Base-by-base conservation (phyloP, 1,140 invertebrate species). In the Cherax destructor region DNA sequence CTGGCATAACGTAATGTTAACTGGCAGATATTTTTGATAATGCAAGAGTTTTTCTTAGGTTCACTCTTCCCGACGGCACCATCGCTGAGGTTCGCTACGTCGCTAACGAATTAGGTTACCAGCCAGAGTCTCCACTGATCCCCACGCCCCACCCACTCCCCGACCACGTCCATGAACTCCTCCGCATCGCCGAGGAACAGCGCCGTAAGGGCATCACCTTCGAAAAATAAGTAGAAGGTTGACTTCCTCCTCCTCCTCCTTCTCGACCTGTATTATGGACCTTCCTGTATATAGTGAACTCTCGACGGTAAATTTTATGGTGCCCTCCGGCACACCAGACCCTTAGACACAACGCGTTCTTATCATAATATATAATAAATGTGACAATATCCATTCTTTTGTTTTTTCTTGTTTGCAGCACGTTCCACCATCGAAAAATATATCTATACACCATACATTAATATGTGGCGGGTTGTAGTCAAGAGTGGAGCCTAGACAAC, bases 61-160 rank as follows among this genome's bases (percentile, higher is more conserved):
- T 91, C 78, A 21, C 52, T 13, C 74, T 74, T 24, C 56, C 56
- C 3, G 72, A 83, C 49, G 92, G 92, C 65, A 83, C 30, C 41
- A 7, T 65, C 13, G 79, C 83, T 30, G 47, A n/a, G 18, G 76
- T 83, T 30, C 18, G 50, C 30, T 88, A 18, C 92, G 74, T 96
- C 41, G 97, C 97, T 92, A 97, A 98, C 94, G 97, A 97, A 94
- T 96, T 96, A 93, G 97, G 97, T 47, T 83, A 47, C 81, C 59
- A 47, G 9, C 59, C 69, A 4, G 10, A 30, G 11, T 83, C 81
- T n/a, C 6, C 24, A 9, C 81, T 83, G 24, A 11, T 65, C 1
- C 80, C 80, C 11, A 41, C 30, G 59, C 30, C 18, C 5, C 80
- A n/a, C 16, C 81, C 81, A 47, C 5, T 69, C 81, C 81, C 81